phyloP scores from a whole-genome alignment of 92 coral and sea anemone genomes.

The Parazoanthus swiftii region DNA sequence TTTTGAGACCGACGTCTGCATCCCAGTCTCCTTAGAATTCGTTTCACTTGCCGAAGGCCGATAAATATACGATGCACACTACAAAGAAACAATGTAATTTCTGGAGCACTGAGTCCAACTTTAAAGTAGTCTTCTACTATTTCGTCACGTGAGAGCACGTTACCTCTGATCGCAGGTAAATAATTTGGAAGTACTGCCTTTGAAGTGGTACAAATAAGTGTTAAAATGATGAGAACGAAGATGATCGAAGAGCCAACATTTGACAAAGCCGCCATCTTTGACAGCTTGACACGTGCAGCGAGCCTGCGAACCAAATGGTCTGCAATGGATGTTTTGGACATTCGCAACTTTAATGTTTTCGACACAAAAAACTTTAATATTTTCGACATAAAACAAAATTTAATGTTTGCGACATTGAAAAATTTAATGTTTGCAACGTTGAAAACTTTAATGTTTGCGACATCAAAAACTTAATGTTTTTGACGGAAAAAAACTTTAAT shows the following conservation, averaged over 20 bases:
- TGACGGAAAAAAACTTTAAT: no score
- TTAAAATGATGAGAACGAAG: neutral
- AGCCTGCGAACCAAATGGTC: neutral
- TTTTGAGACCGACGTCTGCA: constrained; percentile 39
- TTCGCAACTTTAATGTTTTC: no score
- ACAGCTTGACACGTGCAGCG: neutral
- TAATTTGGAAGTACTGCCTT: neutral
- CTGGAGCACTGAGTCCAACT: constrained; percentile 10
- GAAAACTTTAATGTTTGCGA: neutral
- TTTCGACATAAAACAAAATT: no score
- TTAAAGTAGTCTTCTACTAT: neutral
- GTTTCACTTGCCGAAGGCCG: constrained; percentile 53
- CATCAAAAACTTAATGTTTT: neutral
- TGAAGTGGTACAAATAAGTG: neutral
- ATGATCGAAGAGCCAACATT: no score
- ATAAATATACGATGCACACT: neutral
- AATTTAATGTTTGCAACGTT: no score
- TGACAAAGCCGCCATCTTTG: no score
- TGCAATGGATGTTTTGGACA: neutral
- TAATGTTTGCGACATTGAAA: no score
- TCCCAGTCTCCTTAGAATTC: constrained; percentile 45
- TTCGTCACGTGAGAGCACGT: constrained; percentile 8
- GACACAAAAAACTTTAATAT: no score
- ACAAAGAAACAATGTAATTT: neutral
- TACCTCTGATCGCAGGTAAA: neutral